Conservation (phyloP, 2,888 invertebrate species). For the Polyommatus icarus region DNA sequence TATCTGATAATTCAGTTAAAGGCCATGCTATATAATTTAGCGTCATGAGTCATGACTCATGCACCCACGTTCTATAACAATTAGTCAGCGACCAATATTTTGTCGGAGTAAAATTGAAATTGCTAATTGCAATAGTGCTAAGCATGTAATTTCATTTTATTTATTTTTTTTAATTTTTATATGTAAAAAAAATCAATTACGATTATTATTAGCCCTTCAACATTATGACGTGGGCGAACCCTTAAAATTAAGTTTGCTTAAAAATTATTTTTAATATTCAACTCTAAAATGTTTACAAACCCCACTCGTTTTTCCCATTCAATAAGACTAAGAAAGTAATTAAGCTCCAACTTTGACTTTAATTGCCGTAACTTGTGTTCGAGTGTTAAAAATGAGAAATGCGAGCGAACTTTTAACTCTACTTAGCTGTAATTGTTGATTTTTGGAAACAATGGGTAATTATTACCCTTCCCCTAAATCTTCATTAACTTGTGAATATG, state of each 20-base stretch:
- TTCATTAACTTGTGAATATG: constrained; percentile 20
- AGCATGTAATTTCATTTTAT: too few species aligned
- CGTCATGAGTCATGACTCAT: too few species aligned
- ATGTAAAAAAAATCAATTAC: too few species aligned
- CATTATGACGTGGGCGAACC: neutral
- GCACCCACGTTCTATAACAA: too few species aligned
- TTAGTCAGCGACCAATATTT: too few species aligned
- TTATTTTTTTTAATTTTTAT: too few species aligned
- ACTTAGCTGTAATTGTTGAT: constrained; percentile 26
- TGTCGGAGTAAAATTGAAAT: too few species aligned
- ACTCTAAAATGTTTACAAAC: constrained; percentile 14
- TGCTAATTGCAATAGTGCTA: too few species aligned
- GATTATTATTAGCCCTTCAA: too few species aligned
- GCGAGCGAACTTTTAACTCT: constrained; percentile 10
- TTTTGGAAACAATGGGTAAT: constrained; percentile 18
- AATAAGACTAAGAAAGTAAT: constrained; percentile 14
- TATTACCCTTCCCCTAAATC: constrained; percentile 17
- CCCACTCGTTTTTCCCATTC: constrained; percentile 1
- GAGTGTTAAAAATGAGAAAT: constrained; percentile 26
- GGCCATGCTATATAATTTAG: too few species aligned
- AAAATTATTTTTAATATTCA: neutral
- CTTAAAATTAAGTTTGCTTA: neutral
- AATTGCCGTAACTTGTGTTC: constrained; percentile 13
- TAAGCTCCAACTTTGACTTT: constrained; percentile 16
- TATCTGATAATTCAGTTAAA: too few species aligned